Evolutionary conservation across 1,140 invertebrate genomes (phyloP), one percentile per base, ranked within the genome.

Genomic region (Trachelipus rathkii): DNA sequence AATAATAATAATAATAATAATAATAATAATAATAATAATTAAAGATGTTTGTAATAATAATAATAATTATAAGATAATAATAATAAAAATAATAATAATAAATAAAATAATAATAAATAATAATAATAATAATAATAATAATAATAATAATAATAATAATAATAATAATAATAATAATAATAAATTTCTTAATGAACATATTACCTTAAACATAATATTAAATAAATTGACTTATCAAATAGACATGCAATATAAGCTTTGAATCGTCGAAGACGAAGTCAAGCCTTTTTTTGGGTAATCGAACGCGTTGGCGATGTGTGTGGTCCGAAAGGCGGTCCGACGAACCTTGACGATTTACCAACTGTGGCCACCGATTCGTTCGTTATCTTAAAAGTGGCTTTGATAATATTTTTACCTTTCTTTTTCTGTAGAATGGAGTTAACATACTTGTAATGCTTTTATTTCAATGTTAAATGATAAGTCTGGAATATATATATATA

Each of bases 71-170:
- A 33, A 33, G 6, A 33, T 33, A 33, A 33, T 1, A 33, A 33
- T 33, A 33, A 33, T 33, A 33, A 33, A 3, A 33, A 33, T 33
- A 33, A 33, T 33, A 33, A 33, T 33, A 33, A 33, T 33, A 33
- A 33, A 3, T 3, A 33, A 3, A 33, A 70, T 70, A 70, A 60
- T 60, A 19, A 60, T 19, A 60, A 19, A 60, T 60, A 19, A 60
- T 60, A 60, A 60, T 60, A 19, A 60, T 60, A 60, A 60, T 60
- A 19, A 60, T 60, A 60, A 60, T 60, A 19, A 60, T 60, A 60
- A 60, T 60, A 19, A 60, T 19, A 60, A 19, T 60, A 19, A 60
- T 60, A 19, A 60, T 60, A 60, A 60, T 60, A 19, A 60, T 19
- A 60, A 60, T 60, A 19, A 60, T 60, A 60, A 60, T 15, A 13